Conservation (phyloP, 2,888 invertebrate species). For the Parascotia fuliginaria region DNA sequence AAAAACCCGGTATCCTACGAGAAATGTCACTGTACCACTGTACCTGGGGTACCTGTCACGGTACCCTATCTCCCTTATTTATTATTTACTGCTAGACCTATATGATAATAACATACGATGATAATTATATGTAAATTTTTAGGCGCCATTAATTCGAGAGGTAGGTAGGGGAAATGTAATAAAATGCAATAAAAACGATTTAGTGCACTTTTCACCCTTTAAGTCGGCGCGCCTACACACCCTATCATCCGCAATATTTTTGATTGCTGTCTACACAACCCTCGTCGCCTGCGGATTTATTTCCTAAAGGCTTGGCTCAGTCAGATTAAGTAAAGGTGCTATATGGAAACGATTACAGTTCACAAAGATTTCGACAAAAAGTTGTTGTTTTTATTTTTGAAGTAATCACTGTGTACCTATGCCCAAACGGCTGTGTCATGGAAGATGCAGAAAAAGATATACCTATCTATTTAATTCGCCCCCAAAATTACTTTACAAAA, state of each 20-base stretch:
- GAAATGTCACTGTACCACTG: too few species aligned
- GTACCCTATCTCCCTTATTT: too few species aligned
- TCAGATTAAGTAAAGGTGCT: conserved; percentile 1
- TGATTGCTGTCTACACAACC: conserved; percentile 56
- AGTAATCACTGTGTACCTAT: too few species aligned
- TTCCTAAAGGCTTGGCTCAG: conserved; percentile 15
- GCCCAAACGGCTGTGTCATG: too few species aligned
- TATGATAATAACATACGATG: conserved; percentile 45
- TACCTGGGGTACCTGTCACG: too few species aligned
- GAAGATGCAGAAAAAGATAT: too few species aligned
- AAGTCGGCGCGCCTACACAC: conserved; percentile 35
- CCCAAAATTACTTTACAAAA: too few species aligned
- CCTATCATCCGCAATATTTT: conserved; percentile 46
- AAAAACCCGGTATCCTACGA: too few species aligned
- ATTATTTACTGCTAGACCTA: too few species aligned
- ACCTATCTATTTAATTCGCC: too few species aligned
- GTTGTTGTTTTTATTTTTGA: too few species aligned
- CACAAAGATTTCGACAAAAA: too few species aligned
- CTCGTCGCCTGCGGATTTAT: conserved; percentile 31
- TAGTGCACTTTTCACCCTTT: conserved; percentile 73
- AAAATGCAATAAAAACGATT: conserved; percentile 81
- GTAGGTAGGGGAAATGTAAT: conserved; percentile 59
- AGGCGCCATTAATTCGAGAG: conserved; percentile 56
- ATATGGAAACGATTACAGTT: not conserved
- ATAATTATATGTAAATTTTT: conserved; percentile 74